Percentiles rank a stretch among this genome's conserved stretches.
phyloP scores from a whole-genome alignment of 2,888 invertebrate genomes.

The Rhagium mordax region DNA sequence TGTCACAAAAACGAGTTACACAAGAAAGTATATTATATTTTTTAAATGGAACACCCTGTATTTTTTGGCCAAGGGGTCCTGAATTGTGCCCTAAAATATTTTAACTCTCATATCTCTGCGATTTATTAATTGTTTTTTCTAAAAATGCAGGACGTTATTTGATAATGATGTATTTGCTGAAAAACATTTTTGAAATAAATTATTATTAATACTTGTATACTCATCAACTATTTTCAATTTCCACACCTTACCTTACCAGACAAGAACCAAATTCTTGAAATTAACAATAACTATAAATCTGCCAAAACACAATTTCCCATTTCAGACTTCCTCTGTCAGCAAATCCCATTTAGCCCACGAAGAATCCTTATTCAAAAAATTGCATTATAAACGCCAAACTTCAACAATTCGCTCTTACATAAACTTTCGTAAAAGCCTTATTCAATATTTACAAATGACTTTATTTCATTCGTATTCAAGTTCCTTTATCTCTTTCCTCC shows the following conservation, averaged over 20 bases:
- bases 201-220: too few species aligned
- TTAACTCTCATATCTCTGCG: too few species aligned
- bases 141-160: too few species aligned
- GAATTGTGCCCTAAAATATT: too few species aligned
- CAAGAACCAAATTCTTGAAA: neutral
- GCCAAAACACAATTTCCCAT: conserved; percentile 9
- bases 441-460: conserved; percentile 39
- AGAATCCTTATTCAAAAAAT: conserved; percentile 28
- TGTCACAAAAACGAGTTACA: too few species aligned
- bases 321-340: conserved; percentile 19
- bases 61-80: too few species aligned
- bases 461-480: conserved; percentile 26
- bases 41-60: too few species aligned
- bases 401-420: conserved; percentile 27
- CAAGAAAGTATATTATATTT: too few species aligned
- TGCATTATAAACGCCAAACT: conserved; percentile 25
- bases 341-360: conserved; percentile 2
- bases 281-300: conserved; percentile 15
- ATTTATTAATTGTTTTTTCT: too few species aligned
- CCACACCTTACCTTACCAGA: neutral
- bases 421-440: conserved; percentile 27
- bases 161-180: too few species aligned
- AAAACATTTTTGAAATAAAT: too few species aligned
- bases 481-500: conserved; percentile 22
- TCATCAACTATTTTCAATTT: too few species aligned